A percentile compares a stretch with the other conserved stretches of the same genome.
phyloP scores from a whole-genome alignment of 2,888 invertebrate species.

The Augiades crinisus region DNA sequence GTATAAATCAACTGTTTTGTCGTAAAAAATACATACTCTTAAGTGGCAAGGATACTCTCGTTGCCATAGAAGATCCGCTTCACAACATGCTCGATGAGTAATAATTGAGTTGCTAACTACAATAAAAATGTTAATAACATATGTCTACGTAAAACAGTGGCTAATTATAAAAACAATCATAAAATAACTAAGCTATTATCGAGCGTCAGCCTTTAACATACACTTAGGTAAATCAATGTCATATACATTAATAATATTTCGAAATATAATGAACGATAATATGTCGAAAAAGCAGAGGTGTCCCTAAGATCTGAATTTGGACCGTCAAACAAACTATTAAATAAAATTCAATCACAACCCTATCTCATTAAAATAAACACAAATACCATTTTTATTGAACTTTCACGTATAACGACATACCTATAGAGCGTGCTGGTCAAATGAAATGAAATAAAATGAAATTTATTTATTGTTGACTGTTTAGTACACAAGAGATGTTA shows the following conservation, averaged over 20 bases:
- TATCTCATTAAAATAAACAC: too few relatives aligned
- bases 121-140: conserved; percentile 19
- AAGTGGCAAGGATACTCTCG: conserved; percentile 37
- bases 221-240: background rate
- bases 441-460: too few relatives aligned
- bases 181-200: conserved; percentile 18
- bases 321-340: too few relatives aligned
- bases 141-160: conserved; percentile 8
- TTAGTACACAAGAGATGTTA: too few relatives aligned
- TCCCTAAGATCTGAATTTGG: too few relatives aligned
- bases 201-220: conserved; percentile 15
- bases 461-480: too few relatives aligned
- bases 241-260: background rate
- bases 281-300: too few relatives aligned
- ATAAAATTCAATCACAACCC: too few relatives aligned
- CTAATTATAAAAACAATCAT: background rate
- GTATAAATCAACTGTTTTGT: background rate
- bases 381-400: too few relatives aligned
- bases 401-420: too few relatives aligned
- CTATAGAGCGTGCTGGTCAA: too few relatives aligned
- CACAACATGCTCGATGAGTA: conserved; percentile 30
- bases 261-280: too few relatives aligned
- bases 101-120: background rate
- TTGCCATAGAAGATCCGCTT: conserved; percentile 41
- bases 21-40: conserved; percentile 41